Evolutionary conservation across 2,797 vertebrate species (phyloP), one percentile per base, ranked within the genome.

Genomic region (Syngnathus rostellatus): DNA sequence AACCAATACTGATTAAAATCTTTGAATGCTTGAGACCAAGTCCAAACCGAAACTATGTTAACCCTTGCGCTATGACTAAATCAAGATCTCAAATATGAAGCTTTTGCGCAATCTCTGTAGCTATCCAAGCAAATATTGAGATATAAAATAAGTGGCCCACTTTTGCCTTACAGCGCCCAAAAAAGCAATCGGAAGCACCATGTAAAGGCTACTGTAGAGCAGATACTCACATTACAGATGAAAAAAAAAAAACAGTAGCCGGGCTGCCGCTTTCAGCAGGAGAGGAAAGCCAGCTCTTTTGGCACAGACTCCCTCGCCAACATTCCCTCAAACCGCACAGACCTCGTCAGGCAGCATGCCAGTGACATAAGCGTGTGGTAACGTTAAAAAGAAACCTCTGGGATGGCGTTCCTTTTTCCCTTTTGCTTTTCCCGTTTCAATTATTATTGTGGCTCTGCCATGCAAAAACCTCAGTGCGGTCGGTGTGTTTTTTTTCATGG

Each of bases 291-390:
- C 77, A 73, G 68, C 72, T 74, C 65, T 62, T 75, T 72, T 78
- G 76, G 72, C 77, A 58, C 65, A 10, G 68, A 68, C 63, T 72
- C 70, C 59, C 68, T 72, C 75, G 77, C 79, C 77, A 71, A 64
- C 79, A 75, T 85, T 81, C 81, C 76, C 78, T 66, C 64, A 78
- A 84, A 88, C 85, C 83, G 54, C 83, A 84, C 66, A 50, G 77
- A 73, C 72, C 74, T 83, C 70, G 64, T 85, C 82, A 83, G 84
- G 82, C 83, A 66, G 70, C 0, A 63, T 71, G 82, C 80, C 85
- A 87, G 81, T 85, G 85, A 85, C 85, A 87, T 86, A 85, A 86
- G 81, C 75, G 72, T 83, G 85, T 80, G 79, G 83, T 83, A 78
- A 80, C 81, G 80, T 85, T 79, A 82, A 84, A 83, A 84, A 77